Evolutionary conservation across 37 sponge, comb jelly and placozoan species (phyloP).

Genomic region (Petrosia ficiformis): DNA sequence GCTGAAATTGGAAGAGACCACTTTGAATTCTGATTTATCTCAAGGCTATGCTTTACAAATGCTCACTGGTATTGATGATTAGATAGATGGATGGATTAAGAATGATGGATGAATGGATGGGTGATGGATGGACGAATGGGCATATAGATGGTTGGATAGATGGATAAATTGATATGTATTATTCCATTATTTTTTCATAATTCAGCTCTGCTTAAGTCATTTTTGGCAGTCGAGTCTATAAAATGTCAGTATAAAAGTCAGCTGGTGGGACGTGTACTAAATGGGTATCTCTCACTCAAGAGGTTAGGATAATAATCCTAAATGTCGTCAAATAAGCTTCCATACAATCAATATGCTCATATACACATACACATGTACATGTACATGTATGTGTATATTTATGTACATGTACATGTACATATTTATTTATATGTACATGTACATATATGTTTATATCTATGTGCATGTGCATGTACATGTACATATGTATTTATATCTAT

Average conservation of each 20-base stretch:
- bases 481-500: slow-evolving; percentile 1
- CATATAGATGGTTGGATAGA: no score
- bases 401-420: slow-evolving; percentile 5
- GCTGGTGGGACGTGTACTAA: slow-evolving; percentile 80
- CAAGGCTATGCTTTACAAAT: slow-evolving; percentile 90
- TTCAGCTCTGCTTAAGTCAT: slow-evolving; percentile 66
- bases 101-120: no score
- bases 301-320: slow-evolving; percentile 31
- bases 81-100: no score
- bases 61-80: slow-evolving; percentile 62
- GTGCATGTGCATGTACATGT: no score
- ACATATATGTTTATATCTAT: no score
- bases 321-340: neutral
- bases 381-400: neutral
- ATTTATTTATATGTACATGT: slow-evolving; percentile 1
- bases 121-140: no score
- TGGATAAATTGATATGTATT: neutral
- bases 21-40: slow-evolving; percentile 84
- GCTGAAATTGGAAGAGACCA: slow-evolving; percentile 70
- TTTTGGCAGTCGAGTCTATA: slow-evolving; percentile 57
- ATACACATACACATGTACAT: slow-evolving; percentile 2
- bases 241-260: slow-evolving; percentile 66
- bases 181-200: neutral
- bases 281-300: slow-evolving; percentile 85
- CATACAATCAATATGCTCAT: neutral